phyloP scores from a whole-genome alignment of 2,888 invertebrate genomes.

The Trachelus stipa region DNA sequence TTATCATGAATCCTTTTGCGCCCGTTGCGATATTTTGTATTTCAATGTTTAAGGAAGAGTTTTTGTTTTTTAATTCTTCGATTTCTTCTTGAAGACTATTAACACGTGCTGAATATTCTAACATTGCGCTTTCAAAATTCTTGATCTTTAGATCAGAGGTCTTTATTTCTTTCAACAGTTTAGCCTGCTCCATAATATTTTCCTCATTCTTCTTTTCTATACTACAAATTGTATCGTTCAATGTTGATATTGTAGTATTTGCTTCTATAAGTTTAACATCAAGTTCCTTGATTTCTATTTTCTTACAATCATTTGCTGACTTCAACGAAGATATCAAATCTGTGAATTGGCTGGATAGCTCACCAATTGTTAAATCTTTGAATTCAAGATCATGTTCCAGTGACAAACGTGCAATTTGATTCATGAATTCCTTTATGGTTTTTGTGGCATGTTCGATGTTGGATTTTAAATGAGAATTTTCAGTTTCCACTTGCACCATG shows the following conservation, averaged over 20 bases:
- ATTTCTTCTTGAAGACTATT: background rate
- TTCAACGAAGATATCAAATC: slow-evolving; percentile 8
- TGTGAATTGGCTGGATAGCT: slow-evolving; percentile 13
- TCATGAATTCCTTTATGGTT: background rate
- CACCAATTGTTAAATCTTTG: slow-evolving; percentile 10
- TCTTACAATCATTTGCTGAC: background rate
- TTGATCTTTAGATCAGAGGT: slow-evolving; percentile 38
- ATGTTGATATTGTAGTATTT: slow-evolving; percentile 16
- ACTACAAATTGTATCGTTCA: slow-evolving; percentile 22
- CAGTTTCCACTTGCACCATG: slow-evolving; percentile 9
- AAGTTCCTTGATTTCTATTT: slow-evolving; percentile 11
- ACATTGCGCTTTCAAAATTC: slow-evolving; percentile 45
- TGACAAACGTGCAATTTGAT: background rate
- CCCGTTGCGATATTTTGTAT: background rate
- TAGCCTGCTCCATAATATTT: slow-evolving; percentile 20
- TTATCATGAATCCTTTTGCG: background rate
- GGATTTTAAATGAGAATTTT: slow-evolving; percentile 21
- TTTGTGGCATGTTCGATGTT: slow-evolving; percentile 15
- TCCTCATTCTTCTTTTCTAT: slow-evolving; percentile 25
- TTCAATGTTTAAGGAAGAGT: background rate
- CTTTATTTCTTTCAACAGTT: slow-evolving; percentile 40
- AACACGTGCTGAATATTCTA: slow-evolving; percentile 33
- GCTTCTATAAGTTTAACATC: slow-evolving; percentile 16
- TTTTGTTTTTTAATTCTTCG: background rate
- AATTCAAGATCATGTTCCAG: background rate